phyloP scores from a whole-genome alignment of 2,113 vertebrate species.

The Carollia perspicillata region DNA sequence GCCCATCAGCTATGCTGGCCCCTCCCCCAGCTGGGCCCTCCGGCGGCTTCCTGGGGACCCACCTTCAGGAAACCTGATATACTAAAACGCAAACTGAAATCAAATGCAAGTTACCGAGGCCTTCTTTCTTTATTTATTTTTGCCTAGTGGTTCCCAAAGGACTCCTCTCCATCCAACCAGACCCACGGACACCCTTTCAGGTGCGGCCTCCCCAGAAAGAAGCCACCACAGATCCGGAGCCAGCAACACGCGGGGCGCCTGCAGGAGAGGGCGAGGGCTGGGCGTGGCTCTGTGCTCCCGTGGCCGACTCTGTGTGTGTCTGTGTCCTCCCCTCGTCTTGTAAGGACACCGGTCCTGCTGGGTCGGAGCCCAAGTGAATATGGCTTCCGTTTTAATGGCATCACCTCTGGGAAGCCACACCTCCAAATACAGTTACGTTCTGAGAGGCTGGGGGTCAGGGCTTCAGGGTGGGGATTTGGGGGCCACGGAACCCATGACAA shows the following conservation, averaged over 20 bases:
- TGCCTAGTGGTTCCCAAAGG: not conserved
- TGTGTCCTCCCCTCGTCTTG: not conserved
- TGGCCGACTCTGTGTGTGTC: not conserved
- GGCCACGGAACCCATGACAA: rapidly evolving
- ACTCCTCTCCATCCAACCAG: not conserved
- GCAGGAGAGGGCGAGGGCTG: not conserved
- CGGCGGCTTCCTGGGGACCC: not conserved
- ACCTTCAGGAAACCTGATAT: not conserved
- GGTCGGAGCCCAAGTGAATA: rapidly evolving
- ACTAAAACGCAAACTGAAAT: not conserved
- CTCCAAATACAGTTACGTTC: not conserved
- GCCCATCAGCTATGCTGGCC: not conserved
- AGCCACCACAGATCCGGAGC: too few species aligned
- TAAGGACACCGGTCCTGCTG: not conserved
- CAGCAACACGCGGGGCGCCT: rapidly evolving
- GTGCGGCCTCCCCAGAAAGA: not conserved
- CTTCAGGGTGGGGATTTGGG: rapidly evolving
- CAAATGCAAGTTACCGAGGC: not conserved
- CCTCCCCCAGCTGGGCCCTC: not conserved
- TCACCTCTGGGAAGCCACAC: not conserved
- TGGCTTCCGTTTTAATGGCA: too few species aligned
- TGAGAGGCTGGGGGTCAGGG: not conserved
- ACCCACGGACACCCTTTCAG: not conserved
- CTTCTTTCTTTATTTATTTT: not conserved
- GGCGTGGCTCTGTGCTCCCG: rapidly evolving